Base-by-base conservation (phyloP, 2,888 invertebrate species). In the Epistrophella euchroma region DNA sequence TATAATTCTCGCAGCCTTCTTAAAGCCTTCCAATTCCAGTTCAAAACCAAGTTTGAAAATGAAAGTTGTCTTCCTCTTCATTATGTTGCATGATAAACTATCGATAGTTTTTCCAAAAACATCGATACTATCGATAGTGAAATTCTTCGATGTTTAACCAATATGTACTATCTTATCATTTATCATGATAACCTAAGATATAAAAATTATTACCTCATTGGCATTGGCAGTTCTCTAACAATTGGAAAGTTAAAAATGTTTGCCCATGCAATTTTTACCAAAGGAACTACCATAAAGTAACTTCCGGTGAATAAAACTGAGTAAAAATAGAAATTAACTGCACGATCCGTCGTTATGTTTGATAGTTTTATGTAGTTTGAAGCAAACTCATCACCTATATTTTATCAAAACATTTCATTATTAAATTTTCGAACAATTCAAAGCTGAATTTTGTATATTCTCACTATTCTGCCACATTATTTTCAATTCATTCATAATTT, bases 231-330 rank as follows among this genome's bases (percentile, higher is more conserved):
- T 32, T 91, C 91, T 19, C 88, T 64, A 0, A 86, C 37, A 11
- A 89, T 72, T 0, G 62, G 28, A 3, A 88, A 77, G 0, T 88
- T 72, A 0, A 68, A 81, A 64, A 89, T 6, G 15, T 77, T 74
- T 5, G 88, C 88, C 88, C 88, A 88, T 4, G 89, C 56, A 4
- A 89, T 89, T 68, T 89, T 90, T 3, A 90, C n/a, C 45, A 91
- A 81, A 1, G 91, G 91, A 25, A 80, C 88, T 45, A 90, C 64
- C 90, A 91, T 90, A 45, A 92, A 91, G 45, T 92, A 91, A 5
- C 89, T n/a, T 0, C 89, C 91, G 0, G 92, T 92, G 6, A 88
- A 88, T 35, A 79, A 77, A n/a, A 89, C 89, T 22, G 91, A 91
- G 4, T 89, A 66, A 40, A 88, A 89, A 72, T 92, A 91, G 0